Base-by-base conservation (phyloP, 1,140 invertebrate species). In the Temnothorax nylanderi region DNA sequence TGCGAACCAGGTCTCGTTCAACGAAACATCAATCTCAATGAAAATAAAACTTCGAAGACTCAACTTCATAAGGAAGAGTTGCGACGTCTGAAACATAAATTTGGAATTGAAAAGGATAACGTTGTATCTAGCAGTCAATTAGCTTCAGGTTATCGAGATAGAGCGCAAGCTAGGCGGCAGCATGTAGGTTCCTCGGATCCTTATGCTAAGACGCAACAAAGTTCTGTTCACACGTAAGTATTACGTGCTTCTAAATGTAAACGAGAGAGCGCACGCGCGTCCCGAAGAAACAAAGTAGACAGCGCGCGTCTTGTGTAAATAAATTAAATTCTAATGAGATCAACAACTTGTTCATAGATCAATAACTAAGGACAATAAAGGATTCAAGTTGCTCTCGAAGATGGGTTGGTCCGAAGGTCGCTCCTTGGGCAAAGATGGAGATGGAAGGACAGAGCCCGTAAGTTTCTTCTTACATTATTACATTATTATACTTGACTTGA, bases 341-440 rank as follows among this genome's bases (percentile, higher is more conserved):
- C 32, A 47, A 44, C 54, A n/a, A 60, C 89, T 56, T 69, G 69
- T 65, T 94, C 90, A 84, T 93, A 98, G 98, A 91, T 97, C 96
- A 34, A 98, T 99, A 91, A 94, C 97, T 21, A 95, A 97, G 32
- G 96, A 97, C 49, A 99, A 99, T 92, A 98, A 98, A 95, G 98
- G 99, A 0, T 99, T 98, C 94, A 97, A 98, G 95, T 94, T 99
- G 93, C 93, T 99, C 54, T 95, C 97, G 74, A 99, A 99, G 95
- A 98, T 99, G 97, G 98, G 98, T 18, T 99, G 98, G 98, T 97
- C 96, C n/a, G 97, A 98, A 94, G 98, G 98, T 75, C 96, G 98
- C 89, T 96, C 97, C 0, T 95, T 99, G 65, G 98, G 98, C 16
- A 98, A 98, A 94, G 96, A 96, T 88, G 91, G 92, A 18, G 95